Percentiles rank a stretch among this genome's conserved stretches.
Conservation (phyloP, 2,888 invertebrate species). For the Amphipyra berbera region DNA sequence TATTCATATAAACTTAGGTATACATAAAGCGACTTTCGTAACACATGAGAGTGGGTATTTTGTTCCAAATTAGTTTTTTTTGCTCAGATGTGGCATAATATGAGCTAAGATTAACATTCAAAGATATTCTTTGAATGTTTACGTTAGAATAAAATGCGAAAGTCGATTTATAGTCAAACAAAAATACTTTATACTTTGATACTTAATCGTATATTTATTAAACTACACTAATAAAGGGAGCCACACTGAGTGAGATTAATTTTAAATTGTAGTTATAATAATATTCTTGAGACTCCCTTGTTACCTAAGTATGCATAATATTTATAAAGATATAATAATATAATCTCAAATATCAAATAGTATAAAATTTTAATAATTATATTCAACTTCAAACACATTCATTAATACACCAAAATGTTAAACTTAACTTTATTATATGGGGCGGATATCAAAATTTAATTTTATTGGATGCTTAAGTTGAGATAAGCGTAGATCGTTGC, state of each 20-base stretch:
- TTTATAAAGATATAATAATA: slow-evolving; percentile 39
- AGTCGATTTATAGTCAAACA: slow-evolving; percentile 36
- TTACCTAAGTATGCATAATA: slow-evolving; percentile 40
- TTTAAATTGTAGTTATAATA: slow-evolving; percentile 29
- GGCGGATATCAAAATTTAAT: slow-evolving; percentile 46
- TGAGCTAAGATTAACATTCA: background rate
- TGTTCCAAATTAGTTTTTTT: background rate
- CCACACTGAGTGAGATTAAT: slow-evolving; percentile 48
- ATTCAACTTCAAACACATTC: slow-evolving; percentile 41
- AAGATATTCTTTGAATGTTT: no score
- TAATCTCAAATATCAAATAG: slow-evolving; percentile 64
- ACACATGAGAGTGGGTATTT: slow-evolving; percentile 2
- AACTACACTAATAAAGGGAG: slow-evolving; percentile 45
- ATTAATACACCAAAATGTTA: slow-evolving; percentile 31
- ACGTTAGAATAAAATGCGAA: slow-evolving; percentile 14
- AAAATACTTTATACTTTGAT: slow-evolving; percentile 26
- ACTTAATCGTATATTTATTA: slow-evolving; percentile 31
- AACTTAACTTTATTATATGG: slow-evolving; percentile 37
- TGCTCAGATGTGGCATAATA: background rate
- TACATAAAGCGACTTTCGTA: slow-evolving; percentile 34
- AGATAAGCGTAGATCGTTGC: slow-evolving; percentile 15
- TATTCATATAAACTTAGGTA: slow-evolving; percentile 28
- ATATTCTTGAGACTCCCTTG: slow-evolving; percentile 45
- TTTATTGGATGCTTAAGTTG: slow-evolving; percentile 22
- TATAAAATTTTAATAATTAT: slow-evolving; percentile 59